Evolutionary conservation across 2,888 invertebrate genomes (phyloP), one percentile per base, ranked within the genome.

Genomic region (Nomada ferruginata): DNA sequence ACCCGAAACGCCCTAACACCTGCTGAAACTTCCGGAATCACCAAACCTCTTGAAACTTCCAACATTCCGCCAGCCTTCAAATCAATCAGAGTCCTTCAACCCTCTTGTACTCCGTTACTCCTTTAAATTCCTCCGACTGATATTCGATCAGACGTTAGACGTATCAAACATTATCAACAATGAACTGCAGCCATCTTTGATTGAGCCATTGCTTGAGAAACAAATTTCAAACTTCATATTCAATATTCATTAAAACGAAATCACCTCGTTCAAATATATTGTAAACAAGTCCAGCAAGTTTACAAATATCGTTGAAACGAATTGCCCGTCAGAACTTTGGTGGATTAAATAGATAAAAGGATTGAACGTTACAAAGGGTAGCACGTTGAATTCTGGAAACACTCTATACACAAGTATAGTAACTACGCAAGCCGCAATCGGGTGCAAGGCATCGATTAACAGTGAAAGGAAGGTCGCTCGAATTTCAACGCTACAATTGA

Each of bases 361-460:
- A n/a, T 36, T 7, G 36, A 36, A 7, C n/a, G 20, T 20, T 1
- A 7, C 10, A 3, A 57, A 20, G 11, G 57, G 13, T n/a, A 18
- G n/a, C 23, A 18, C 9, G n/a, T 44, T n/a, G 1, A 70, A 70
- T 29, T 29, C 7, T 15, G 23, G 23, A 52, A 18, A n/a, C 60
- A 23, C 23, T 61, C 18, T 18, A 9, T 36, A 10, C 20, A 23
- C 20, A 36, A 20, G 9, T 44, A 44, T n/a, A 9, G 29, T 47
- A n/a, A 60, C 36, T 36, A 71, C 36, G 60, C 60, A 23, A 60
- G 36, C 15, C 61, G 55, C 57, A 72, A 80, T 80, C 61, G 36
- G 18, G 36, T 26, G 57, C 52, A 52, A 60, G 61, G 53, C 64
- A 76, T 79, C 76, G 57, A 70, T 70, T 71, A 76, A 65, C 64